A percentile compares a stretch with the other conserved stretches of the same genome.
Conservation (phyloP, 1,140 invertebrate species). For the Vanessa atalanta region DNA sequence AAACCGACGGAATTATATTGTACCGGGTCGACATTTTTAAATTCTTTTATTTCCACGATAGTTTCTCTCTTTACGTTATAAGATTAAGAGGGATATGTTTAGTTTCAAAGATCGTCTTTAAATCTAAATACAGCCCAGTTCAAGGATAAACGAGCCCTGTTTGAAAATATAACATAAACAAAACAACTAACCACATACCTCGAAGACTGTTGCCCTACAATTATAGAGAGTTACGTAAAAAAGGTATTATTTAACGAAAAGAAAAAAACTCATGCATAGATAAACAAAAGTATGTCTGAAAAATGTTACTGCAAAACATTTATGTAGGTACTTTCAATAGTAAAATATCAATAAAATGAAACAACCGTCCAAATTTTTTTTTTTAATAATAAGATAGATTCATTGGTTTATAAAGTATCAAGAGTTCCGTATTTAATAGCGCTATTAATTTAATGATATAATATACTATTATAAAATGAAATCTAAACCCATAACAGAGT, state of each 20-base stretch:
- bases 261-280: neutral
- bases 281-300: neutral
- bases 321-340: too few species aligned
- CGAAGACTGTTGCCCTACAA: constrained; percentile 59
- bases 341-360: too few species aligned
- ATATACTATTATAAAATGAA: constrained; percentile 64
- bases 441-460: constrained; percentile 68
- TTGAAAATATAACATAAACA: constrained; percentile 46
- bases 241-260: neutral
- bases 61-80: constrained; percentile 17
- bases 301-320: neutral
- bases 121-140: constrained; percentile 49
- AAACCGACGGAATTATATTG: too few species aligned
- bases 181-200: constrained; percentile 43
- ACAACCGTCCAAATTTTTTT: constrained; percentile 5
- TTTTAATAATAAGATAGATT: constrained; percentile 44
- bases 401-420: constrained; percentile 43
- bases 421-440: constrained; percentile 58
- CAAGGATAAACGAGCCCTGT: constrained; percentile 50
- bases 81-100: constrained; percentile 35
- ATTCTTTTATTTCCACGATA: constrained; percentile 27
- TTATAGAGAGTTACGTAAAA: constrained; percentile 60
- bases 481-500: constrained; percentile 49
- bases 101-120: constrained; percentile 41
- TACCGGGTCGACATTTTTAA: neutral